A percentile compares a stretch with the other conserved stretches of the same genome.
Evolutionary conservation across 92 coral and sea anemone genomes (phyloP).

Genomic region (Siderastrea radians): DNA sequence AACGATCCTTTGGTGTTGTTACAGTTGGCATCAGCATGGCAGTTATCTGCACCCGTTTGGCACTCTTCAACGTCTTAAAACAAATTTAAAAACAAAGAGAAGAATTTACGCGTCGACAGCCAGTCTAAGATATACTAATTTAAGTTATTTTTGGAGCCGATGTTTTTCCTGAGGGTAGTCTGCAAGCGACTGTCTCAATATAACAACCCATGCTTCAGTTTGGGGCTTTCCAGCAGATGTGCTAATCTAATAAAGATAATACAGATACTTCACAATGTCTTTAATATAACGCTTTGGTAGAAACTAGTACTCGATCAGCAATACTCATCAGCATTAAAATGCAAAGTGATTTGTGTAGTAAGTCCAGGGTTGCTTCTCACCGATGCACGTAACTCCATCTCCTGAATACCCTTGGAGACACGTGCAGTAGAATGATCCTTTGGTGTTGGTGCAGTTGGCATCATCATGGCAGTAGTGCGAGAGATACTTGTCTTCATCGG

Average conservation of each 20-base stretch:
- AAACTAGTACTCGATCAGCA: not conserved
- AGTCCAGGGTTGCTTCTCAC: constrained; percentile 32
- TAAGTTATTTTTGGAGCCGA: not conserved
- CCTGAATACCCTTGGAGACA: constrained; percentile 79
- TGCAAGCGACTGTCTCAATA: no score
- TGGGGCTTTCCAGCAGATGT: no score
- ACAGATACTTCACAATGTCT: no score
- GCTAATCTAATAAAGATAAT: no score
- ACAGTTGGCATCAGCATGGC: constrained; percentile 77
- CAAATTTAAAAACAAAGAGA: not conserved
- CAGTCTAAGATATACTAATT: not conserved
- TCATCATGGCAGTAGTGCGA: constrained; percentile 79
- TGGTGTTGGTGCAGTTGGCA: constrained; percentile 80
- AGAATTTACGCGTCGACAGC: not conserved
- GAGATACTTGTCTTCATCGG: constrained; percentile 53
- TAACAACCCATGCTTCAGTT: no score
- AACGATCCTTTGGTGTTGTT: constrained; percentile 88
- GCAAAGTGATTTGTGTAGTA: not conserved
- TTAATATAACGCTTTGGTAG: no score
- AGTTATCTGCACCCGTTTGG: constrained; percentile 59
- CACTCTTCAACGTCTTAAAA: constrained; percentile 67
- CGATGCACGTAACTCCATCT: constrained; percentile 67
- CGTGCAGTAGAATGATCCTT: constrained; percentile 77
- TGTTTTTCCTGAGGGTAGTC: not conserved
- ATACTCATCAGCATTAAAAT: not conserved